A percentile compares a stretch with the other conserved stretches of the same genome.
phyloP scores from a whole-genome alignment of 2,797 vertebrate genomes.

The Rhincodon typus region DNA sequence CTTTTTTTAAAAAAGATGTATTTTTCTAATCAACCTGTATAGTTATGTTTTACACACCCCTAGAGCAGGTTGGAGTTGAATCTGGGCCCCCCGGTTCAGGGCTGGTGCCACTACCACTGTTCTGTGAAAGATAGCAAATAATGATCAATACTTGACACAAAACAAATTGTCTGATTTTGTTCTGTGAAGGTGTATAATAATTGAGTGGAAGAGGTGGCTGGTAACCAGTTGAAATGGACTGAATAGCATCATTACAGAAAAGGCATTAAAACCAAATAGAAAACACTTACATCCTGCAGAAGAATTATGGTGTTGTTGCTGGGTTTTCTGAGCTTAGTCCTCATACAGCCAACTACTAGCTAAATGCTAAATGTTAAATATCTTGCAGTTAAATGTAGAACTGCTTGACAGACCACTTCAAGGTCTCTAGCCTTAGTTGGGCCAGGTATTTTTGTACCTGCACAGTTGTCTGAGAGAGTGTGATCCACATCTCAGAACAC shows the following conservation, averaged over 20 bases:
- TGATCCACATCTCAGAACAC: neutral
- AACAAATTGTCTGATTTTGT: neutral
- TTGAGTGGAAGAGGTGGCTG: neutral
- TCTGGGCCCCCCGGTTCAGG: too few species aligned
- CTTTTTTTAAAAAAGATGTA: neutral
- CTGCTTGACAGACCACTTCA: neutral
- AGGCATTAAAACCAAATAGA: neutral
- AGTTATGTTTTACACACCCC: too few species aligned
- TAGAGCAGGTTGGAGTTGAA: too few species aligned
- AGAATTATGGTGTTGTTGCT: neutral
- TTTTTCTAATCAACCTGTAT: too few species aligned
- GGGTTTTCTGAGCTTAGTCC: neutral
- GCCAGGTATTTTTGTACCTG: neutral
- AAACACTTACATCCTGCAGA: neutral
- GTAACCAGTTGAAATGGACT: neutral
- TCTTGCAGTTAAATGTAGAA: neutral
- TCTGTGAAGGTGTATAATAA: neutral
- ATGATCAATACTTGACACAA: neutral
- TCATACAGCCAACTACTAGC: neutral
- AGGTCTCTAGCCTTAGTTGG: neutral
- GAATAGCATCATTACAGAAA: neutral
- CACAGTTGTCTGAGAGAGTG: neutral
- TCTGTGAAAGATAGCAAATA: neutral
- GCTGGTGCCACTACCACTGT: neutral
- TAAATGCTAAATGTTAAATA: too few species aligned